These are phyloP conservation scores for Phoenicopterus ruber DNA, from an alignment of 2,113 vertebrate genomes.

Conservation along the genomic window DNA sequence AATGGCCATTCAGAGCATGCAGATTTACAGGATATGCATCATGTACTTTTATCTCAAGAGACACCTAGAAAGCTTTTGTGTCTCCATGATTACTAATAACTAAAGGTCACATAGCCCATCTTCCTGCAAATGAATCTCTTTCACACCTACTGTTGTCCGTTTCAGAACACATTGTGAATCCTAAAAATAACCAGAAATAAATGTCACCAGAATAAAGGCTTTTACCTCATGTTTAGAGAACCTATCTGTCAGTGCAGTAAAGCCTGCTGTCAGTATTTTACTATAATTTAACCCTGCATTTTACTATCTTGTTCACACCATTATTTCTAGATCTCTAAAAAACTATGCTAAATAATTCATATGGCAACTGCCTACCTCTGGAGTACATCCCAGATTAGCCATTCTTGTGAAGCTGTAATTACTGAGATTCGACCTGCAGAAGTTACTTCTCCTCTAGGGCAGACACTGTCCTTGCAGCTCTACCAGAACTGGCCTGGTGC, in stretches of 20 bases:
- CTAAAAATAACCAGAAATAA: conserved; percentile 7
- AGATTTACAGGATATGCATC: neutral
- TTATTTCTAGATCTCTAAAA: neutral
- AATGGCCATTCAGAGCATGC: neutral
- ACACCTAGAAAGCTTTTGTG: neutral
- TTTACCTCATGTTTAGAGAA: neutral
- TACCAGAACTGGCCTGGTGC: neutral
- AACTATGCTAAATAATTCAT: neutral
- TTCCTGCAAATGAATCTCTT: neutral
- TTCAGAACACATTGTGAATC: neutral
- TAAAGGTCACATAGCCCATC: neutral
- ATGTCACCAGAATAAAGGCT: neutral
- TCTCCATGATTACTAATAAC: neutral
- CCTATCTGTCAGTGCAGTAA: neutral
- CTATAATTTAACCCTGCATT: neutral
- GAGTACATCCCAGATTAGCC: neutral
- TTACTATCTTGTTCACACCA: neutral
- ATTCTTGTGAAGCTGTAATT: neutral
- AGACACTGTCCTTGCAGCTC: neutral
- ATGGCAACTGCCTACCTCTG: neutral
- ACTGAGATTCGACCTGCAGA: neutral
- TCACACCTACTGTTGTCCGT: neutral
- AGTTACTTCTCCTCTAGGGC: neutral
- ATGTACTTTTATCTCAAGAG: neutral
- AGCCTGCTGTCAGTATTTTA: neutral